Evolutionary conservation across 2,888 invertebrate genomes (phyloP).

Genomic region (Apodemia arnacis): DNA sequence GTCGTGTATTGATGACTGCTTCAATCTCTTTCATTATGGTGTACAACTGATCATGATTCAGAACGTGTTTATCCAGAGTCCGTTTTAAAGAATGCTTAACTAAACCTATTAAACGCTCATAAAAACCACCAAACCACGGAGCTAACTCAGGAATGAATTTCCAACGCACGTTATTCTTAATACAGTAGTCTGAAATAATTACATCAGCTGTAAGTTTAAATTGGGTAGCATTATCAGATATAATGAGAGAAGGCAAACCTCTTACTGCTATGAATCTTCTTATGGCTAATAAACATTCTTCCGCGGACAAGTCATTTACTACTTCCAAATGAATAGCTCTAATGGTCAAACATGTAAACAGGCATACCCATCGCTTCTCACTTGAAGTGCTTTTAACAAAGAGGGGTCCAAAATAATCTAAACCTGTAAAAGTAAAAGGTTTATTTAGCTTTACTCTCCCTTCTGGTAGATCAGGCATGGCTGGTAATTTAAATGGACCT

Average conservation of each 20-base stretch:
- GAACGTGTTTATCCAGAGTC: conserved; percentile 46
- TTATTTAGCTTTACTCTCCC: conserved; percentile 70
- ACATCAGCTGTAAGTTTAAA: conserved; percentile 71
- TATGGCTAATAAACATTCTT: conserved; percentile 72
- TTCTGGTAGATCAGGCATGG: conserved; percentile 69
- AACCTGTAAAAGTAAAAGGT: conserved; percentile 70
- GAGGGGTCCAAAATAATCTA: conserved; percentile 73
- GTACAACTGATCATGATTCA: conserved; percentile 42
- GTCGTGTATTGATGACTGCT: conserved; percentile 48
- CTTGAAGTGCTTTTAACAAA: conserved; percentile 26
- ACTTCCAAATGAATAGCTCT: conserved; percentile 81
- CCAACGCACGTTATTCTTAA: conserved; percentile 36
- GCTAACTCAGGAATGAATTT: conserved; percentile 55
- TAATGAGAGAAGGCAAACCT: conserved; percentile 50
- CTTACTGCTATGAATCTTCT: conserved; percentile 60
- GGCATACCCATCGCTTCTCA: conserved; percentile 67
- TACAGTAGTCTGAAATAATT: conserved; percentile 29
- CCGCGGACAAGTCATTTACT: conserved; percentile 74
- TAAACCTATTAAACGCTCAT: conserved; percentile 49
- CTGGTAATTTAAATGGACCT: conserved; percentile 78
- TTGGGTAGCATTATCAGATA: conserved; percentile 72
- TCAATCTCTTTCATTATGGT: conserved; percentile 60
- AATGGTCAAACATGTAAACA: conserved; percentile 75
- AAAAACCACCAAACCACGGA: conserved; percentile 60
- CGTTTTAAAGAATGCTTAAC: conserved; percentile 50